These are phyloP conservation scores for Muscicapa striata DNA, from an alignment of 2,797 vertebrate species.

Conservation along the genomic window DNA sequence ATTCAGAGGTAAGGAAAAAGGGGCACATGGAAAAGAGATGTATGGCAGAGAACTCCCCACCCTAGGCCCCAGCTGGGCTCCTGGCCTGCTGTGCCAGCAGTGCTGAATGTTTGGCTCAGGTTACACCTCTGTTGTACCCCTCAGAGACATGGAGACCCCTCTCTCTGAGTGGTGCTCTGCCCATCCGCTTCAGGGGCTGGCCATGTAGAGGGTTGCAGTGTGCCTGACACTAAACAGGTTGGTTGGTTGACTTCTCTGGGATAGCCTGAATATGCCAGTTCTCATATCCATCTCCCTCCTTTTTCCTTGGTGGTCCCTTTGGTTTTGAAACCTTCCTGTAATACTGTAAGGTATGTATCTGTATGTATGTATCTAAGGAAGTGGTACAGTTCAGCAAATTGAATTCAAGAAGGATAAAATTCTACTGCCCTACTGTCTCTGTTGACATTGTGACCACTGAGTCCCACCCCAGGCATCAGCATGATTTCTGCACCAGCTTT, in stretches of 20 bases:
- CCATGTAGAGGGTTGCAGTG: accelerated
- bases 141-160: not conserved
- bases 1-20: not conserved
- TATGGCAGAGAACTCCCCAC: not conserved
- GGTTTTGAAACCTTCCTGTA: not conserved
- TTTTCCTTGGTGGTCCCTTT: not conserved
- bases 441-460: not conserved
- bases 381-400: not conserved
- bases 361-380: not conserved
- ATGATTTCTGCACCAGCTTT: not conserved
- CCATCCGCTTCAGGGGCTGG: accelerated
- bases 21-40: accelerated
- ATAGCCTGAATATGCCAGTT: accelerated
- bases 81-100: accelerated
- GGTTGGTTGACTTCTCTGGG: not conserved
- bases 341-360: not conserved
- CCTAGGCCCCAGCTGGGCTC: accelerated
- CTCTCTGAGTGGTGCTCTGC: accelerated
- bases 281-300: accelerated
- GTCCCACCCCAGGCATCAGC: not conserved
- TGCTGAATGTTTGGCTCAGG: accelerated
- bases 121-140: accelerated
- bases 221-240: not conserved
- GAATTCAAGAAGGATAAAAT: not conserved
- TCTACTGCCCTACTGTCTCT: not conserved